phyloP scores from a whole-genome alignment of 2,888 invertebrate species.

The Lampropteryx suffumata region DNA sequence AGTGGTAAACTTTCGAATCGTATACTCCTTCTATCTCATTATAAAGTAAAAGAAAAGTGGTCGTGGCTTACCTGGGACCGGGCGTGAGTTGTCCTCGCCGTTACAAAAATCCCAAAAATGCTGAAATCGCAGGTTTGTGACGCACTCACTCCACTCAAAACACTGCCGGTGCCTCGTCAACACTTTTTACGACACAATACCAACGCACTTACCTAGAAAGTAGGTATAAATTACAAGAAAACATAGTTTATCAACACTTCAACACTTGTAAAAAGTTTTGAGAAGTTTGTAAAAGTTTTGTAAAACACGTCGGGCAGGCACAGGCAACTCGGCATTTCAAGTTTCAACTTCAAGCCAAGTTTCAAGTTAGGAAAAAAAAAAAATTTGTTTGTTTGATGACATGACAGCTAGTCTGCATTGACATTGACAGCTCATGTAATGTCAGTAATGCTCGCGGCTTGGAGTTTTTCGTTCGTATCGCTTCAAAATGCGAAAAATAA shows the following conservation, averaged over 20 bases:
- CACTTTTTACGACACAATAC: conserved; percentile 28
- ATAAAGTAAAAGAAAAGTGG: conserved; percentile 6
- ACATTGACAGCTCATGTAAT: no score
- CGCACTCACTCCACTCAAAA: conserved; percentile 36
- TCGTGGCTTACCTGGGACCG: conserved; percentile 30
- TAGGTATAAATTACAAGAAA: conserved; percentile 24
- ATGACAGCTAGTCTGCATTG: no score
- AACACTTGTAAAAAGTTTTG: conserved; percentile 28
- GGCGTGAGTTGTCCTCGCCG: conserved; percentile 27
- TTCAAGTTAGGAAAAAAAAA: no score
- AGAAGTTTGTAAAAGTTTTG: conserved; percentile 14
- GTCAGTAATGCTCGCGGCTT: no score
- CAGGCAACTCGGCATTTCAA: conserved; percentile 38
- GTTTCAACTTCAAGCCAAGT: no score
- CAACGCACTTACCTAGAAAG: conserved; percentile 23
- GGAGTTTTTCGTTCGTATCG: no score
- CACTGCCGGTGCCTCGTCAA: conserved; percentile 27
- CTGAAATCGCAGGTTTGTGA: conserved; percentile 29
- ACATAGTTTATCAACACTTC: conserved; percentile 28
- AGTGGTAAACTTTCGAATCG: conserved; percentile 13
- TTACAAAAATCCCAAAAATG: conserved; percentile 33
- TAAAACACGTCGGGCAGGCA: no score
- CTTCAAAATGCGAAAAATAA: no score
- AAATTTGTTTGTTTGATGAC: no score
- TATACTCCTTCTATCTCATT: background rate